These are phyloP conservation scores for Theristus sp. DNA, from an alignment of 2,888 invertebrate species.

Conservation along the genomic window DNA sequence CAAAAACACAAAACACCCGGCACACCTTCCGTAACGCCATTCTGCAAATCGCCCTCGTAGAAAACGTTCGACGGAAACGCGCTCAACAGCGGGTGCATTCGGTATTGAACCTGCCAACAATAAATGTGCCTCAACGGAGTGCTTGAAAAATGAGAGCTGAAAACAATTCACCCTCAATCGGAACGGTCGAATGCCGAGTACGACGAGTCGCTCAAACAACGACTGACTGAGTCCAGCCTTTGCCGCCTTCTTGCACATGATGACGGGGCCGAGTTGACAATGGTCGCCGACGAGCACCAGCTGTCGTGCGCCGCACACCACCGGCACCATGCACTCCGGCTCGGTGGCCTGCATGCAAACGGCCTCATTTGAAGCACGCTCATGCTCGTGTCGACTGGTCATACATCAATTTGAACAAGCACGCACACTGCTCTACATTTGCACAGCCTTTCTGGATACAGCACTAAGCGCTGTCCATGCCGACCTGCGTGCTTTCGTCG, in stretches of 20 bases:
- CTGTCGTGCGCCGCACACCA: slow-evolving; percentile 87
- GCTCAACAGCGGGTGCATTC: slow-evolving; percentile 95
- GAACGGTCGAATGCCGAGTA: slow-evolving; percentile 87
- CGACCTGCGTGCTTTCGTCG: slow-evolving; percentile 49
- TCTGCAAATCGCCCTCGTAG: slow-evolving; percentile 94
- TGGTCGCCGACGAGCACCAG: slow-evolving; percentile 95
- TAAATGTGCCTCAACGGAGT: no score
- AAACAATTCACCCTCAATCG: slow-evolving; percentile 56
- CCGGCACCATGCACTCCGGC: slow-evolving; percentile 97
- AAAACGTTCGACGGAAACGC: slow-evolving; percentile 98
- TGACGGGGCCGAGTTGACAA: slow-evolving; percentile 93
- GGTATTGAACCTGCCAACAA: slow-evolving; percentile 50
- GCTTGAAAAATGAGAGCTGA: not conserved
- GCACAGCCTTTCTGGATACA: not conserved
- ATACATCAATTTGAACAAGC: no score
- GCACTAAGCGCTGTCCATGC: no score
- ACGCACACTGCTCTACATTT: no score
- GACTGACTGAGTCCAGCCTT: slow-evolving; percentile 89
- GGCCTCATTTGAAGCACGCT: no score
- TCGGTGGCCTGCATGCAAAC: slow-evolving; percentile 63
- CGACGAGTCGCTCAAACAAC: slow-evolving; percentile 85
- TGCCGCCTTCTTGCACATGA: slow-evolving; percentile 88
- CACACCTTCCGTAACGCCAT: slow-evolving; percentile 70
- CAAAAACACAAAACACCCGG: no score
- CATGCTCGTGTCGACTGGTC: no score